These are phyloP conservation scores for Drosophila rhopaloa DNA, from an alignment of 1,140 invertebrate genomes.

Conservation along the genomic window DNA sequence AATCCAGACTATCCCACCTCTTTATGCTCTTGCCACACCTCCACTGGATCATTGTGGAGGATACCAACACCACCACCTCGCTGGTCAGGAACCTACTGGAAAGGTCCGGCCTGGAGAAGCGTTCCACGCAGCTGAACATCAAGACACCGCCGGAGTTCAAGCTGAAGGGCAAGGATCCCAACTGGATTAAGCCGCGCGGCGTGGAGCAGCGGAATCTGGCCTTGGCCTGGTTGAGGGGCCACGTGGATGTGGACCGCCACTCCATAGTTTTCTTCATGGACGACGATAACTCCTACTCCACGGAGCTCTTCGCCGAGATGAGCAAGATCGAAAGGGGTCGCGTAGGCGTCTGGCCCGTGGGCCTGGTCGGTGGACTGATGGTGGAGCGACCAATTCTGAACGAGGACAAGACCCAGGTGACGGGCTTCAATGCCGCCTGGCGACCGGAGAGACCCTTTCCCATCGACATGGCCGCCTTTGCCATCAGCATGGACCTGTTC, in stretches of 20 bases:
- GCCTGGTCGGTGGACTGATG: slow-evolving; percentile 95
- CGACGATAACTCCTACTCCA: slow-evolving; percentile 94
- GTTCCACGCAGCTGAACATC: slow-evolving; percentile 77
- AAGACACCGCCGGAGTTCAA: slow-evolving; percentile 88
- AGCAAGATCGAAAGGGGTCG: slow-evolving; percentile 88
- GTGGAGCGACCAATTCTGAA: slow-evolving; percentile 93
- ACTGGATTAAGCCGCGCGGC: slow-evolving; percentile 96
- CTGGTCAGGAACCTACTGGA: slow-evolving; percentile 93
- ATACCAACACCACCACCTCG: slow-evolving; percentile 90
- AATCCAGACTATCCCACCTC: slow-evolving; percentile 93
- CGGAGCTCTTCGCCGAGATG: slow-evolving; percentile 91
- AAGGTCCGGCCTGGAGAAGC: slow-evolving; percentile 85
- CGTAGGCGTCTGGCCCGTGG: slow-evolving; percentile 99
- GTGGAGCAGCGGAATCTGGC: slow-evolving; percentile 97
- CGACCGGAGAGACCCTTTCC: slow-evolving; percentile 96
- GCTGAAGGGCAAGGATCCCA: slow-evolving; percentile 89
- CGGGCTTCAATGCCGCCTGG: slow-evolving; percentile 93
- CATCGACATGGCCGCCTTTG: slow-evolving; percentile 99
- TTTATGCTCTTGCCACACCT: slow-evolving; percentile 94
- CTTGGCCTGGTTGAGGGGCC: slow-evolving; percentile 93
- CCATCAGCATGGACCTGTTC: slow-evolving; percentile 94
- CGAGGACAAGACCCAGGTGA: slow-evolving; percentile 89
- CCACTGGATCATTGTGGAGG: slow-evolving; percentile 98
- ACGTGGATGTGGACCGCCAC: slow-evolving; percentile 86
- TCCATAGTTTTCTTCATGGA: slow-evolving; percentile 99